Conservation (phyloP, 2,113 vertebrate species). For the Callionymus lyra region DNA sequence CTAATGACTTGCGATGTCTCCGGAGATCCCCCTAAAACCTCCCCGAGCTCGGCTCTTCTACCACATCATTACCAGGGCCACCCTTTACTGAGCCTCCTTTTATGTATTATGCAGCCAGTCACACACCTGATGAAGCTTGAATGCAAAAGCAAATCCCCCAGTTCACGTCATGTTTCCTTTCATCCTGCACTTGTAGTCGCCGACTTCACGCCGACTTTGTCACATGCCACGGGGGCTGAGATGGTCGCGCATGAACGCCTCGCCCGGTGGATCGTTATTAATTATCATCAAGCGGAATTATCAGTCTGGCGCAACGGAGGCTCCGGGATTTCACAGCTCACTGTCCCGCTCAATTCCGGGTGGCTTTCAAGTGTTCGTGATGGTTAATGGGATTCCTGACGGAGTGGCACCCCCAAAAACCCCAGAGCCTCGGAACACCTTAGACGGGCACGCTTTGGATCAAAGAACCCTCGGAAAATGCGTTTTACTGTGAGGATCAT, state of each 20-base stretch:
- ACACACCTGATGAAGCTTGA: constrained; percentile 64
- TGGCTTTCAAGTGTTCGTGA: constrained; percentile 17
- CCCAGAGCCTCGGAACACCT: background rate
- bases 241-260: constrained; percentile 38
- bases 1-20: constrained; percentile 49
- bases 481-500: too few relatives aligned
- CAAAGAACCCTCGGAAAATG: too few relatives aligned
- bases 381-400: constrained; percentile 12
- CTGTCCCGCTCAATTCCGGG: constrained; percentile 12
- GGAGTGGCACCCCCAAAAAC: background rate
- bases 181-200: constrained; percentile 36
- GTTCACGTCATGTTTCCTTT: constrained; percentile 36
- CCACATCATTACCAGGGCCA: constrained; percentile 37
- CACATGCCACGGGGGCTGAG: constrained; percentile 37
- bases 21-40: constrained; percentile 24
- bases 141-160: constrained; percentile 54
- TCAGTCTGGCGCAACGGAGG: constrained; percentile 32
- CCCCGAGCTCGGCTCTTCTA: constrained; percentile 19
- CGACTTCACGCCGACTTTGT: constrained; percentile 28
- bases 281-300: constrained; percentile 61
- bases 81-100: constrained; percentile 20
- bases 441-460: too few relatives aligned
- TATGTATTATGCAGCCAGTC: constrained; percentile 59
- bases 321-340: constrained; percentile 35
- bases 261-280: constrained; percentile 52